phyloP scores from a whole-genome alignment of 2,113 vertebrate genomes.

The Setophaga petechia region DNA sequence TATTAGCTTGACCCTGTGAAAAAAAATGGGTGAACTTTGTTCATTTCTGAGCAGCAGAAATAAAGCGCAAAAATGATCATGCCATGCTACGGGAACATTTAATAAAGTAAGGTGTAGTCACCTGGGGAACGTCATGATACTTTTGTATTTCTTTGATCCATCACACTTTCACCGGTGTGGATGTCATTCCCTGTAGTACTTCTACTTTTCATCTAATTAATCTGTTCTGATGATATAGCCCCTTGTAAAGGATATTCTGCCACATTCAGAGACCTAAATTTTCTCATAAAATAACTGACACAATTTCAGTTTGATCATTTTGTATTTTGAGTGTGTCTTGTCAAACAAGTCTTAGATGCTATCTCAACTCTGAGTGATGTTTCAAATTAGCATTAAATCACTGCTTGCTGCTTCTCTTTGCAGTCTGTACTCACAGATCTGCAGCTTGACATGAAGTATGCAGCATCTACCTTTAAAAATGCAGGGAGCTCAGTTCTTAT shows the following conservation, averaged over 20 bases:
- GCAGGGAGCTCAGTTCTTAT: neutral
- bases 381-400: constrained; percentile 48
- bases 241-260: neutral
- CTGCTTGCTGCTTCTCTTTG: neutral
- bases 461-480: constrained; percentile 1
- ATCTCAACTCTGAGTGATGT: constrained; percentile 7
- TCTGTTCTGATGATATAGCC: neutral
- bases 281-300: constrained; percentile 20
- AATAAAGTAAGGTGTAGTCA: neutral
- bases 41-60: neutral
- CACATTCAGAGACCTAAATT: neutral
- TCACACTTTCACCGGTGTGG: neutral
- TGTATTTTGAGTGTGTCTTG: constrained; percentile 24
- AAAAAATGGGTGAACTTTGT: neutral
- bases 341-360: constrained; percentile 14
- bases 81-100: neutral
- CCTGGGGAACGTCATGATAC: neutral
- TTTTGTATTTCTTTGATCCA: neutral
- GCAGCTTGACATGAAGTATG: neutral
- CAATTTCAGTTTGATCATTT: constrained; percentile 33
- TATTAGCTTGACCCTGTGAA: neutral
- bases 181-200: neutral
- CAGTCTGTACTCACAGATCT: neutral
- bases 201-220: constrained; percentile 20
- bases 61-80: neutral